phyloP scores from a whole-genome alignment of 2,888 invertebrate species.

The Macaria notata region DNA sequence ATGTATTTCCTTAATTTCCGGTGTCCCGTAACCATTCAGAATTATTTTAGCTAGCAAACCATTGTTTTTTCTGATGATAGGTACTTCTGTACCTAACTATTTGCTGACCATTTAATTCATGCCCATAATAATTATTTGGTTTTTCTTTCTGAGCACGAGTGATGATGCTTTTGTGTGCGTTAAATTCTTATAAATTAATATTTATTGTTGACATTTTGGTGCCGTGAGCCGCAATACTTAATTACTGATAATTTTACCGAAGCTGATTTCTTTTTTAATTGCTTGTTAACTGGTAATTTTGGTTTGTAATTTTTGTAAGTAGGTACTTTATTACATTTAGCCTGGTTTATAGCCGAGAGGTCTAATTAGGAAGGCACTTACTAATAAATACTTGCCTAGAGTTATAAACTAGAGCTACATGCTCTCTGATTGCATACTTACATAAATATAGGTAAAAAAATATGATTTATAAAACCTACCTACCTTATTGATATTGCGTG shows the following conservation, averaged over 20 bases:
- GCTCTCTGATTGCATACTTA: no score
- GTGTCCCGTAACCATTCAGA: no score
- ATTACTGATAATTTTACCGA: slow-evolving; percentile 36
- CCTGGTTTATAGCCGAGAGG: background rate
- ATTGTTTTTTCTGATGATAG: no score
- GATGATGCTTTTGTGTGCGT: slow-evolving; percentile 48
- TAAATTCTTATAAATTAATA: slow-evolving; percentile 74
- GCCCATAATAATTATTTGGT: slow-evolving; percentile 74
- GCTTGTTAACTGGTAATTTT: slow-evolving; percentile 9
- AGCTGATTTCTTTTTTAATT: slow-evolving; percentile 15
- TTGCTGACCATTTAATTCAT: slow-evolving; percentile 49
- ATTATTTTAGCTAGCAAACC: no score
- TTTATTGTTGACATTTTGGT: slow-evolving; percentile 74
- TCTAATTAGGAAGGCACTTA: no score
- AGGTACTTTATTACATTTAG: background rate
- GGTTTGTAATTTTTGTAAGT: slow-evolving; percentile 5
- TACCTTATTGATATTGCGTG: no score
- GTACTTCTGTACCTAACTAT: no score
- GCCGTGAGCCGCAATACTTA: slow-evolving; percentile 56
- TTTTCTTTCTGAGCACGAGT: slow-evolving; percentile 49
- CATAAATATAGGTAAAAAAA: no score
- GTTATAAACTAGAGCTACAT: no score
- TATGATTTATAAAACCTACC: no score
- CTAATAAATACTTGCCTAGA: no score
- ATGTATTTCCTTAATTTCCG: no score